Percentiles rank a stretch among this genome's conserved stretches.
phyloP scores from a whole-genome alignment of 2,888 invertebrate genomes.

The Scrobipalpa costella region DNA sequence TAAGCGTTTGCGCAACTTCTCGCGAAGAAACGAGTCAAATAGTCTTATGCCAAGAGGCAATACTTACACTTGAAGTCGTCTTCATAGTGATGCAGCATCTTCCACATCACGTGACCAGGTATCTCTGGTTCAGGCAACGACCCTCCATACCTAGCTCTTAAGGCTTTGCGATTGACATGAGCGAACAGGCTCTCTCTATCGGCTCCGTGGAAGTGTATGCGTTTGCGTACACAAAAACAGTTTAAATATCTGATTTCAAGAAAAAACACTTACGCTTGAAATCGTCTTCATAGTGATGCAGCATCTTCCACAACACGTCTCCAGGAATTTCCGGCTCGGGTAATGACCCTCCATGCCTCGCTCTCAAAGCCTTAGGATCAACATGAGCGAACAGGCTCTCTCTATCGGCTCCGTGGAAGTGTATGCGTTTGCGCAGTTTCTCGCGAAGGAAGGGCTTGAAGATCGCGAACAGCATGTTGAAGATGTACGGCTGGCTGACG shows the following conservation, averaged over 20 bases:
- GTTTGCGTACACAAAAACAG: no score
- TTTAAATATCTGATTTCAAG: no score
- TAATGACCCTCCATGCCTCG: constrained; percentile 84
- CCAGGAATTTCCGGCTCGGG: constrained; percentile 84
- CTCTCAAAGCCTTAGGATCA: constrained; percentile 81
- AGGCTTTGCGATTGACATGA: no score
- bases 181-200: no score
- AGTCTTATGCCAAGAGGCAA: background rate
- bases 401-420: constrained; percentile 87
- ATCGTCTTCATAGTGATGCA: constrained; percentile 83
- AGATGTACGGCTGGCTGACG: constrained; percentile 92
- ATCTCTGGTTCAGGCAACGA: constrained; percentile 82
- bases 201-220: no score
- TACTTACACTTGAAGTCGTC: constrained; percentile 84
- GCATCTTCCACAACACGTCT: constrained; percentile 83
- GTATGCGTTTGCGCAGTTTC: constrained; percentile 88
- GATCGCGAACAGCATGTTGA: constrained; percentile 91
- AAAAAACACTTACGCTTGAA: constrained; percentile 84
- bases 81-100: constrained; percentile 85
- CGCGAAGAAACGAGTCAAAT: background rate
- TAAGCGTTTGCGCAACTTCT: no score
- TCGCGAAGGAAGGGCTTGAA: constrained; percentile 94
- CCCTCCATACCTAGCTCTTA: constrained; percentile 86
- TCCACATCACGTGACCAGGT: constrained; percentile 83
- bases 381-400: constrained; percentile 82